Percentiles rank a stretch among this genome's conserved stretches.
Conservation (phyloP, 2,888 invertebrate species). For the Lithophane ornitopus region DNA sequence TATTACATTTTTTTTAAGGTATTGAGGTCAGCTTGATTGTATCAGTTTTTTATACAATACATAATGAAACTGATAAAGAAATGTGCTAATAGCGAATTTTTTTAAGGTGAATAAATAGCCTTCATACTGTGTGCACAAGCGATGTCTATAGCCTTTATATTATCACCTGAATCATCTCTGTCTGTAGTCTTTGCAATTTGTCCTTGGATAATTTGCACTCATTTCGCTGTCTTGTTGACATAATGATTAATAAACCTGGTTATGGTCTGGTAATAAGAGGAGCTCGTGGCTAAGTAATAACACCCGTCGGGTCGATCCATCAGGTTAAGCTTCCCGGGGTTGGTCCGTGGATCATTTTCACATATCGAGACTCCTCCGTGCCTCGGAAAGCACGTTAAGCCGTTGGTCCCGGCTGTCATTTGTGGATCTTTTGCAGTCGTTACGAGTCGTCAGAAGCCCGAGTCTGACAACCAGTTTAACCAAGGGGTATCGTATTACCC, state of each 20-base stretch:
- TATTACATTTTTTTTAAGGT: not conserved
- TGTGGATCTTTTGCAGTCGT: too few relatives aligned
- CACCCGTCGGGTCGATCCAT: too few relatives aligned
- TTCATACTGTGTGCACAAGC: constrained; percentile 19
- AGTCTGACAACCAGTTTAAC: too few relatives aligned
- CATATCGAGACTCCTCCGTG: too few relatives aligned
- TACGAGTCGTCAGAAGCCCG: too few relatives aligned
- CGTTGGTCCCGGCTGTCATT: too few relatives aligned
- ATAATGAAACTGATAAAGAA: not conserved
- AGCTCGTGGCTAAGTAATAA: too few relatives aligned
- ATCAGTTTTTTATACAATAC: not conserved
- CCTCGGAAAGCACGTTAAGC: too few relatives aligned
- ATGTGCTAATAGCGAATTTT: constrained; percentile 11
- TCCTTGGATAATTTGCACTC: constrained; percentile 17
- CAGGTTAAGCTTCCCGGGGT: too few relatives aligned
- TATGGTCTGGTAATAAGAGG: constrained; percentile 20
- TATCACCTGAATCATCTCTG: constrained; percentile 39
- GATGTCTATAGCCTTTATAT: not conserved
- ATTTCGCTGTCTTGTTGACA: constrained; percentile 18
- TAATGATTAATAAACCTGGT: not conserved
- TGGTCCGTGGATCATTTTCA: too few relatives aligned
- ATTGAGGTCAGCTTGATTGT: not conserved
- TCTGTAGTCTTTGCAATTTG: constrained; percentile 5
- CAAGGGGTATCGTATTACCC: too few relatives aligned
- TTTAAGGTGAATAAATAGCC: not conserved